Conservation (phyloP, 2,797 vertebrate genomes). For the Pseudopleuronectes americanus region DNA sequence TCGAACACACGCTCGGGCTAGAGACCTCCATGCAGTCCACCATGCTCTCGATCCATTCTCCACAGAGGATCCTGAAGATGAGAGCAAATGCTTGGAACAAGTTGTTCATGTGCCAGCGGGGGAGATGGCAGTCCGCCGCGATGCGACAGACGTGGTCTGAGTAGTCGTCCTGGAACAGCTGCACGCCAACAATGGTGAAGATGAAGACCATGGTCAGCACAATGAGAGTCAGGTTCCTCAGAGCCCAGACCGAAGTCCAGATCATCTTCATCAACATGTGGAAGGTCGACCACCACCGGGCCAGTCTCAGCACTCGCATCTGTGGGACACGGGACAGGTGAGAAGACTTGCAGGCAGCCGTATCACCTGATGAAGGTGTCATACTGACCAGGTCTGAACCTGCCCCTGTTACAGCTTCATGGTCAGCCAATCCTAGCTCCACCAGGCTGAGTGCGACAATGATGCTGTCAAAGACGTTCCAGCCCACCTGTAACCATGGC, state of each 20-base stretch:
- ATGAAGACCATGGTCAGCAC: conserved; percentile 91
- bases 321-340: conserved; percentile 41
- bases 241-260: conserved; percentile 86
- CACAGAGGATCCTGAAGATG: conserved; percentile 89
- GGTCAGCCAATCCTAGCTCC: conserved; percentile 84
- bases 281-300: conserved; percentile 92
- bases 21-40: conserved; percentile 94
- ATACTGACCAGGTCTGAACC: conserved; percentile 76
- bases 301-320: conserved; percentile 92
- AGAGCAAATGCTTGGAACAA: conserved; percentile 92
- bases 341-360: too few relatives aligned
- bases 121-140: conserved; percentile 78
- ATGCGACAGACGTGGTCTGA: conserved; percentile 87
- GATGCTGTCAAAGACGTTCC: conserved; percentile 93
- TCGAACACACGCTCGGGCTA: conserved; percentile 84
- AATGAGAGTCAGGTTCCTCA: conserved; percentile 90
- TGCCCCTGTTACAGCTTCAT: conserved; percentile 87
- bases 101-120: conserved; percentile 93
- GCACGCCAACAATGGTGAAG: conserved; percentile 90
- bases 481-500: conserved; percentile 86
- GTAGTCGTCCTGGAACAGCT: conserved; percentile 90
- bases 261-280: conserved; percentile 92
- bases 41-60: conserved; percentile 92
- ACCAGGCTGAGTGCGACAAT: conserved; percentile 89
- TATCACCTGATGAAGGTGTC: background rate